These are phyloP conservation scores for Denticeps clupeoides DNA, from an alignment of 2,797 vertebrate species.

Conservation along the genomic window DNA sequence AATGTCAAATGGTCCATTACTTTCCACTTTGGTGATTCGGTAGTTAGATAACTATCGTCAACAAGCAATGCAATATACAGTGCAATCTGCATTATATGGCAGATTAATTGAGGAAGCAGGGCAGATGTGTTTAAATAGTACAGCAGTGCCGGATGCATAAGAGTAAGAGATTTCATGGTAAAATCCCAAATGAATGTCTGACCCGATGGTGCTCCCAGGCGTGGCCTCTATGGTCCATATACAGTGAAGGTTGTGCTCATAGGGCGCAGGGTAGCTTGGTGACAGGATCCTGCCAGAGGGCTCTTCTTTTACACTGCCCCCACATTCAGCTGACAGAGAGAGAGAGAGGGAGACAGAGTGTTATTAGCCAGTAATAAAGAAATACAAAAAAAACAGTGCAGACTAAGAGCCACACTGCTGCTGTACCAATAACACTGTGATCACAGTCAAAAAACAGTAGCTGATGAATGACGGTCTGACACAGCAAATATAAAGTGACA, in stretches of 20 bases:
- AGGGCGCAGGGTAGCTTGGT: slow-evolving; percentile 90
- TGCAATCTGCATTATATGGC: too few species aligned
- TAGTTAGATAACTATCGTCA: too few species aligned
- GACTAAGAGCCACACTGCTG: neutral
- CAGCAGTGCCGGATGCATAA: too few species aligned
- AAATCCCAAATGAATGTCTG: slow-evolving; percentile 44
- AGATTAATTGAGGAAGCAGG: too few species aligned
- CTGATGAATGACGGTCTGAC: too few species aligned
- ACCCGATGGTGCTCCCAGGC: slow-evolving; percentile 92
- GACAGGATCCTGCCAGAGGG: slow-evolving; percentile 77
- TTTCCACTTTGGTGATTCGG: too few species aligned
- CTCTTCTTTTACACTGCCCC: slow-evolving; percentile 76
- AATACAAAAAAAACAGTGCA: neutral
- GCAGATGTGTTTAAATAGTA: too few species aligned
- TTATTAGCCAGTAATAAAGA: neutral
- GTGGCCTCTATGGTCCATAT: slow-evolving; percentile 89
- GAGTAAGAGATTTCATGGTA: neutral
- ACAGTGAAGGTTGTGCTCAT: slow-evolving; percentile 93
- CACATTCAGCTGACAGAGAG: slow-evolving; percentile 74
- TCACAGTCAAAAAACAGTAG: too few species aligned
- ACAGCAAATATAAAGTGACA: too few species aligned
- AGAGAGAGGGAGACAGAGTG: slow-evolving; percentile 13
- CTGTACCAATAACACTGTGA: too few species aligned
- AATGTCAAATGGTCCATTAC: too few species aligned
- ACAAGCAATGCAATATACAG: too few species aligned